A percentile compares a stretch with the other conserved stretches of the same genome.
phyloP scores from a whole-genome alignment of 2,113 vertebrate species.

The Ceratotherium simum region DNA sequence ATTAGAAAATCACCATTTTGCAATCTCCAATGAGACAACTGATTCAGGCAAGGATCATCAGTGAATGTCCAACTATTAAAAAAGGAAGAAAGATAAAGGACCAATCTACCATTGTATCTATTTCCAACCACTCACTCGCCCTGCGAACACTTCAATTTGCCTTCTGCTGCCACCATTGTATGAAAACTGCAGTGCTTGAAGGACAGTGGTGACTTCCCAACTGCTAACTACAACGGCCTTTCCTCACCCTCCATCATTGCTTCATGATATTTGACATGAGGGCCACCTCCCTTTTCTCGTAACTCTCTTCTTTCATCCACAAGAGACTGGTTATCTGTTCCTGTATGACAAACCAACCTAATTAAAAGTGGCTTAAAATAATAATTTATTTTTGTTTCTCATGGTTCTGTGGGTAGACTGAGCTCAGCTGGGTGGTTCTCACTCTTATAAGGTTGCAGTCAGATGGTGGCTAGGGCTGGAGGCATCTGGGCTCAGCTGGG shows the following conservation, averaged over 20 bases:
- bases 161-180: conserved; percentile 42
- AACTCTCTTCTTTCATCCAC: conserved; percentile 20
- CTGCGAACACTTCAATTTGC: conserved; percentile 58
- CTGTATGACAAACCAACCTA: not conserved
- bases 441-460: not conserved
- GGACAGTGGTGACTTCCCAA: conserved; percentile 56
- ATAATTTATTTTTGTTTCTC: conserved; percentile 34
- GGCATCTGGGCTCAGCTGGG: not conserved
- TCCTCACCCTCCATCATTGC: conserved; percentile 48
- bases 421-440: not conserved
- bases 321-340: not conserved
- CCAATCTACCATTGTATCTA: conserved; percentile 51
- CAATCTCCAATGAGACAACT: conserved; percentile 66
- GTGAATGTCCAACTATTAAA: conserved; percentile 67
- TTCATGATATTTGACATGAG: conserved; percentile 51
- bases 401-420: not conserved
- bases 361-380: conserved; percentile 41
- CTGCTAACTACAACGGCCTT: conserved; percentile 32
- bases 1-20: conserved; percentile 71
- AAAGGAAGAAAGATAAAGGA: conserved; percentile 61
- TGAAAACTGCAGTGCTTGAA: conserved; percentile 49
- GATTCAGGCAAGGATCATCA: conserved; percentile 64
- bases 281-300: conserved; percentile 9
- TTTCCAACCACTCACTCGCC: conserved; percentile 39
- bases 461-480: not conserved